Conservation (phyloP, 92 coral and sea anemone genomes). For the Porites divaricata region DNA sequence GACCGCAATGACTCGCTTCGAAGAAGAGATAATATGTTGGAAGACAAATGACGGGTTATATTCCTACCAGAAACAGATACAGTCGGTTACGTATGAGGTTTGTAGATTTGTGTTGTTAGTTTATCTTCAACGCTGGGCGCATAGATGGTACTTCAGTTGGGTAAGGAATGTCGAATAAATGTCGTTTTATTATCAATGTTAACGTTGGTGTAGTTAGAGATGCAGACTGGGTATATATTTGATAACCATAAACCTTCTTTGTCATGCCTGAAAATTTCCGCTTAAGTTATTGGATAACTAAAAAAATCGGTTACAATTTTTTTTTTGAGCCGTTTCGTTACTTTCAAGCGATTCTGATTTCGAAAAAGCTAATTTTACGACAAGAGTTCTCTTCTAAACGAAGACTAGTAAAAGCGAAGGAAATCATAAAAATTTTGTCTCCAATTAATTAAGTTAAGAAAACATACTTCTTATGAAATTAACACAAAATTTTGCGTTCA, state of each 20-base stretch:
- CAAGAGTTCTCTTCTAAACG: neutral
- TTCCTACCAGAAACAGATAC: conserved; percentile 24
- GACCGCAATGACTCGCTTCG: conserved; percentile 29
- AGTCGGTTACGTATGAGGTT: conserved; percentile 34
- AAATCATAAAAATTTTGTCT: neutral
- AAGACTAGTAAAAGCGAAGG: neutral
- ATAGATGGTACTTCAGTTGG: too few relatives aligned
- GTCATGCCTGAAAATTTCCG: conserved; percentile 3
- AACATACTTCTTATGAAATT: conserved; percentile 24
- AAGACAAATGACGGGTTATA: conserved; percentile 19
- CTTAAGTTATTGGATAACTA: neutral
- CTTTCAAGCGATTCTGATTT: neutral
- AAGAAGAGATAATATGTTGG: conserved; percentile 44
- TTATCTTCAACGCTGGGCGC: neutral
- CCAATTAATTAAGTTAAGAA: neutral
- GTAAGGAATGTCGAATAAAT: too few relatives aligned
- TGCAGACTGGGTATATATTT: neutral
- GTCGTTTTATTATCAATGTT: neutral
- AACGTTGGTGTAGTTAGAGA: neutral
- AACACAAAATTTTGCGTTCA: neutral
- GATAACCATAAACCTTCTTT: neutral
- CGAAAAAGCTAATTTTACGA: neutral
- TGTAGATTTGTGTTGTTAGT: neutral
- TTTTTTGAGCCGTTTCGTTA: neutral
- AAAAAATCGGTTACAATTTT: neutral